Base-by-base conservation (phyloP, 2,888 invertebrate genomes). In the Penaeus monodon region DNA sequence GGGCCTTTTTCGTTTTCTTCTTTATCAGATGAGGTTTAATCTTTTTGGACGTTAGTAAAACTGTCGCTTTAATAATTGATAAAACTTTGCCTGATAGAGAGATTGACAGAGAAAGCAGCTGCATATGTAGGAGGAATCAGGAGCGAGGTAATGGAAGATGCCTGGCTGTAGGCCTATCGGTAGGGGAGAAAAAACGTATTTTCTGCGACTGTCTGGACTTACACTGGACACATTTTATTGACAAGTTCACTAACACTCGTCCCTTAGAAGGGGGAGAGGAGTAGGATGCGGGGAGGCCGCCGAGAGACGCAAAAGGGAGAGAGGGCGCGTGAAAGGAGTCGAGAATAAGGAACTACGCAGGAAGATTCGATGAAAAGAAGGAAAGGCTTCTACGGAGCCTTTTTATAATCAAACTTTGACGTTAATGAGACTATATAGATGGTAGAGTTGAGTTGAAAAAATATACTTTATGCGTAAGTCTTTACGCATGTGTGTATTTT, bases 171-270 rank as follows among this genome's bases (percentile, higher is more conserved):
- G 57, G 57, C 57, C 57, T 57, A 57, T 63, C 29, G 22, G 24
- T 8, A 29, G 49, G 29, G 22, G 63, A 63, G 74, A 74, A 44
- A 74, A 44, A 74, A 57, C 57, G 57, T 57, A 57, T 57, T 57
- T 57, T 57, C 57, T 57, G 57, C 57, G 57, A 57, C 57, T 57
- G 57, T 57, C 57, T 57, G 74, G 74, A 33, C 38, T 33, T 44
- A 44, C 24, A 33, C 68, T 84, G 78, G 84, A 78, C 84, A 84
- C 78, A 84, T 84, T 84, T 84, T 84, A 84, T 84, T 84, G 84
- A 84, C 84, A 84, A 84, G 78, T 84, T 84, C 84, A 84, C 84
- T 84, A 84, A 84, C 84, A 84, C 84, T 78, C 78, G 44, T 68
- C 84, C 38, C 57, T 78, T 68, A 78, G 57, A 84, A 68, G 84